A percentile compares a stretch with the other conserved stretches of the same genome.
Evolutionary conservation across 2,113 vertebrate genomes (phyloP).

Genomic region (Anas platyrhynchos): DNA sequence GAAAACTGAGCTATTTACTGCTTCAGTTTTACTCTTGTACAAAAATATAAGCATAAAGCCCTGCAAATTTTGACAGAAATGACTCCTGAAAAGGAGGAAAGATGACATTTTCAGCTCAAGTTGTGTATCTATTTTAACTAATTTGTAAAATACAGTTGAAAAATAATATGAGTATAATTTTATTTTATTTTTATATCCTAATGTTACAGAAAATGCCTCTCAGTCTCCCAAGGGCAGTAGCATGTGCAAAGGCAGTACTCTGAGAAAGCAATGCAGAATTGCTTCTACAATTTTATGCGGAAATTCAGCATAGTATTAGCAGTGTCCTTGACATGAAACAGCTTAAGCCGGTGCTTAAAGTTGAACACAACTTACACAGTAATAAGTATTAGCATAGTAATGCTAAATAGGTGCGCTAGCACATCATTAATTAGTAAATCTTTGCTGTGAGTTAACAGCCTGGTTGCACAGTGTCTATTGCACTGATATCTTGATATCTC

Average conservation of each 20-base stretch:
- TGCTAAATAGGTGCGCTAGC: not conserved
- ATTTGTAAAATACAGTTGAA: not conserved
- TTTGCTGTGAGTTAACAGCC: slow-evolving; percentile 31
- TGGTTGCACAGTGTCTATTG: not conserved
- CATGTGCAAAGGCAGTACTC: not conserved
- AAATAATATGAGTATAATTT: not conserved
- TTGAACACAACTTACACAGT: not conserved
- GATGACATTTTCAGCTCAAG: not conserved
- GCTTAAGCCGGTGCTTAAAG: not conserved
- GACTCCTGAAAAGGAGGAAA: not conserved
- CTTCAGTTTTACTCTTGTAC: not conserved
- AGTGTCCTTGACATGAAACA: not conserved
- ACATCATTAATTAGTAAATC: slow-evolving; percentile 53
- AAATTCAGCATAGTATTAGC: not conserved
- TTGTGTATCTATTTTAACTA: not conserved
- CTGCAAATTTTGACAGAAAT: not conserved
- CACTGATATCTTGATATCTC: not conserved
- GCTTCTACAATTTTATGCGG: not conserved
- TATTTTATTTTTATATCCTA: not conserved
- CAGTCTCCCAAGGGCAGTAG: not conserved
- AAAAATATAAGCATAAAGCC: not conserved
- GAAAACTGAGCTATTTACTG: not conserved
- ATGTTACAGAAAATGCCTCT: not conserved
- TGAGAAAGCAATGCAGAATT: not conserved
- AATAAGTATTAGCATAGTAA: not conserved